These are phyloP conservation scores for Cranoglanis bouderius DNA, from an alignment of 2,113 vertebrate genomes.

Conservation along the genomic window DNA sequence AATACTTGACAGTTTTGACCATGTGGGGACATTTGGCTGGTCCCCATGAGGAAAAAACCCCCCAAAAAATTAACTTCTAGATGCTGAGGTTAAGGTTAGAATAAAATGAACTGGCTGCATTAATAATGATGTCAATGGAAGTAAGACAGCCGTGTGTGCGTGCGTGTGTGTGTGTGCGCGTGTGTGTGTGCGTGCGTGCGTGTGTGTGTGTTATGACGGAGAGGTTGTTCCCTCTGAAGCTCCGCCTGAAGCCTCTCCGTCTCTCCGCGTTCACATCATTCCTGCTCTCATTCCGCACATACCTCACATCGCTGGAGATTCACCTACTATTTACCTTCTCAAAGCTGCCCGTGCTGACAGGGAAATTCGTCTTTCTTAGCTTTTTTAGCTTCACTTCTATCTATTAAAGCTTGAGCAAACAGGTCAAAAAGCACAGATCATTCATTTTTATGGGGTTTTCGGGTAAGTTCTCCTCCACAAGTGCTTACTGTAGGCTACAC, in stretches of 20 bases:
- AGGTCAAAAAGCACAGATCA: conserved; percentile 53
- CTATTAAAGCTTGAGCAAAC: conserved; percentile 6
- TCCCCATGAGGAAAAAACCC: no score
- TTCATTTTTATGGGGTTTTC: conserved; percentile 57
- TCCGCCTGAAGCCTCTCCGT: conserved; percentile 69
- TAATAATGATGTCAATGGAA: no score
- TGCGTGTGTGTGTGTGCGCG: no score
- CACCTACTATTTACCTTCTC: conserved; percentile 73
- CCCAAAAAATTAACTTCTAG: no score
- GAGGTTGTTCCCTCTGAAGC: conserved; percentile 54
- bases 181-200: neutral
- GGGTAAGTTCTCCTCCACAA: conserved; percentile 69
- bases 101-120: no score
- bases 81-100: no score
- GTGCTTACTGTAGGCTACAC: neutral
- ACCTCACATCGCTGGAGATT: conserved; percentile 89
- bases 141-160: no score
- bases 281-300: conserved; percentile 97
- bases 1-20: no score
- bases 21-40: no score
- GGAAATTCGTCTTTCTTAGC: neutral
- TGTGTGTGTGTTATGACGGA: neutral
- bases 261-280: conserved; percentile 96
- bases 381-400: neutral
- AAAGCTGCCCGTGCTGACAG: conserved; percentile 51